Evolutionary conservation across 2,113 vertebrate species (phyloP).

Genomic region (Oophaga pumilio): DNA sequence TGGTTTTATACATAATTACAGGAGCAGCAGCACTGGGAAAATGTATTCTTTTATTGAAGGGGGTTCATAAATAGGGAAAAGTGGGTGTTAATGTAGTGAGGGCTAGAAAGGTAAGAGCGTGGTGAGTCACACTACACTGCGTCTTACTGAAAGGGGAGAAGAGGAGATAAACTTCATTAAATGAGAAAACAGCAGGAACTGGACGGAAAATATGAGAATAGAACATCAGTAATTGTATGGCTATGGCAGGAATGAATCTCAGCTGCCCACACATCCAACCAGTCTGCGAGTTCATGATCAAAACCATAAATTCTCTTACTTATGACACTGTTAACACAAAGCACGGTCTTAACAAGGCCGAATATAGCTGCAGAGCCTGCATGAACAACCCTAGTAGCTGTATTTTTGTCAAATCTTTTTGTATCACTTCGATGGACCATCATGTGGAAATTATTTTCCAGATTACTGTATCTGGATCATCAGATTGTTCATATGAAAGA

Average conservation of each 20-base stretch:
- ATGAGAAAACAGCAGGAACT: constrained; percentile 25
- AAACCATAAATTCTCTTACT: background rate
- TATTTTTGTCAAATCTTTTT: background rate
- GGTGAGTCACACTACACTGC: constrained; percentile 27
- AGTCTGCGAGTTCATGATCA: background rate
- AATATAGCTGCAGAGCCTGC: background rate
- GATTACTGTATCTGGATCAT: no score
- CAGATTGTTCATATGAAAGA: no score
- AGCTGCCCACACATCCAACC: constrained; percentile 9
- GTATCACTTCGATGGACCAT: background rate
- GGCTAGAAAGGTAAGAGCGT: constrained; percentile 18
- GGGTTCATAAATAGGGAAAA: constrained; percentile 27
- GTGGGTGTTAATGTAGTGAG: constrained; percentile 17
- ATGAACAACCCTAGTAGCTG: background rate
- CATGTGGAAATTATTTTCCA: no score
- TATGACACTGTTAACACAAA: background rate
- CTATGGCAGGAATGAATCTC: background rate
- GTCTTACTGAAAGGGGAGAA: constrained; percentile 12
- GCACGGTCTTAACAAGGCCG: background rate
- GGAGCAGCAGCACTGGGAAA: constrained; percentile 91
- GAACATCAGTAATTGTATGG: background rate
- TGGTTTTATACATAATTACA: constrained; percentile 99
- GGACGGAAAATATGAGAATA: background rate
- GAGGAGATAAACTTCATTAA: constrained; percentile 19
- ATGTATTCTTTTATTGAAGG: constrained; percentile 74